A percentile compares a stretch with the other conserved stretches of the same genome.
Evolutionary conservation across 1,140 invertebrate genomes (phyloP).

Genomic region (Macrocentrus cingulum): DNA sequence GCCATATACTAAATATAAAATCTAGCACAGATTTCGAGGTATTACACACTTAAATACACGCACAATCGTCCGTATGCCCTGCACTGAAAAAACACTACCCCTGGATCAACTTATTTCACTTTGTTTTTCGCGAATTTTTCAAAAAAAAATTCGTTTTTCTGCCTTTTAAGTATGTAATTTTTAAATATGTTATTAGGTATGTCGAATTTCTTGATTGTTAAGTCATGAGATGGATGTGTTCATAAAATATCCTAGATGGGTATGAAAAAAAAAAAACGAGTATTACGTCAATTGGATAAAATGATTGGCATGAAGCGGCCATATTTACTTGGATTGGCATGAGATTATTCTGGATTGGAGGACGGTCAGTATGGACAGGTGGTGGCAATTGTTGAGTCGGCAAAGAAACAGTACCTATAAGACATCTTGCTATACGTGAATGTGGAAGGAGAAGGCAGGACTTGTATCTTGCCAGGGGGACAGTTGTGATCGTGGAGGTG

Average conservation of each 20-base stretch:
- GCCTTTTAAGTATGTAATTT: no score
- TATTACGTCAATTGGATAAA: neutral
- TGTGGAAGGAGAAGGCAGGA: constrained; percentile 12
- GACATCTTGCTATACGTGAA: neutral
- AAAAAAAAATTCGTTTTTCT: no score
- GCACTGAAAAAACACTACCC: neutral
- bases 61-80: neutral
- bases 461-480: neutral
- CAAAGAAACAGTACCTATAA: neutral
- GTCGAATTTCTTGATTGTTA: no score
- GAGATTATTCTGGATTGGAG: constrained; percentile 4
- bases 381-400: constrained; percentile 7
- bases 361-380: constrained; percentile 7
- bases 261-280: neutral
- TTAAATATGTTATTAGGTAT: no score
- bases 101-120: no score
- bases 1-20: constrained; percentile 54
- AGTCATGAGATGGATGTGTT: no score
- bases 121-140: no score
- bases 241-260: no score
- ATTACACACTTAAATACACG: constrained; percentile 32
- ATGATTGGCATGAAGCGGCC: constrained; percentile 17
- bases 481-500: constrained; percentile 13
- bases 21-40: constrained; percentile 45
- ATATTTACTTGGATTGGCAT: constrained; percentile 9